A percentile compares a stretch with the other conserved stretches of the same genome.
These are phyloP conservation scores for Hippocampus abdominalis DNA, from an alignment of 2,113 vertebrate genomes.

Conservation along the genomic window DNA sequence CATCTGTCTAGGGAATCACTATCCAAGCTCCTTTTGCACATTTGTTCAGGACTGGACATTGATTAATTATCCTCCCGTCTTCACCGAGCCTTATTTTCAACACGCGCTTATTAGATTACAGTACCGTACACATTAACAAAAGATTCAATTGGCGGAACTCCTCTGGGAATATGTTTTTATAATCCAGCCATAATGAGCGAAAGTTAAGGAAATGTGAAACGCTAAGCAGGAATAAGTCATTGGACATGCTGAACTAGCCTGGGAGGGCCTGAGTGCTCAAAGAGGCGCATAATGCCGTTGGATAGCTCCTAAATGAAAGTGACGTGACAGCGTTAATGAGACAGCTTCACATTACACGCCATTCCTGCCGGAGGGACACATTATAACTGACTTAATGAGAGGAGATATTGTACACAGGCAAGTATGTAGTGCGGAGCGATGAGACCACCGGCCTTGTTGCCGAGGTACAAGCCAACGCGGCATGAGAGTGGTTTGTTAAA, in stretches of 20 bases:
- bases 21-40: constrained; percentile 45
- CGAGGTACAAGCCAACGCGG: constrained; percentile 39
- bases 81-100: constrained; percentile 63
- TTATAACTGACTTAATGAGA: constrained; percentile 62
- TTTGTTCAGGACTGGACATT: constrained; percentile 49
- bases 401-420: constrained; percentile 61
- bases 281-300: constrained; percentile 54
- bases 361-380: constrained; percentile 55
- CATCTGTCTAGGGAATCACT: constrained; percentile 28
- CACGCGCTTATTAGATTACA: constrained; percentile 76
- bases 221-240: constrained; percentile 64
- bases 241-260: constrained; percentile 55
- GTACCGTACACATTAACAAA: constrained; percentile 68
- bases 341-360: constrained; percentile 53
- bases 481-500: constrained; percentile 45
- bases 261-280: constrained; percentile 45
- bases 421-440: constrained; percentile 47
- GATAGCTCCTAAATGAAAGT: constrained; percentile 64
- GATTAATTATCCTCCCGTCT: constrained; percentile 60
- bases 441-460: constrained; percentile 36
- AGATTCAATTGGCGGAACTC: constrained; percentile 67
- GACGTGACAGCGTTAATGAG: constrained; percentile 68
- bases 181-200: constrained; percentile 64
- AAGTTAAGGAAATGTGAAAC: constrained; percentile 59
- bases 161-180: constrained; percentile 68